Evolutionary conservation across 2,797 vertebrate species (phyloP), one percentile per base, ranked within the genome.

Genomic region (Enteromius viviparus): DNA sequence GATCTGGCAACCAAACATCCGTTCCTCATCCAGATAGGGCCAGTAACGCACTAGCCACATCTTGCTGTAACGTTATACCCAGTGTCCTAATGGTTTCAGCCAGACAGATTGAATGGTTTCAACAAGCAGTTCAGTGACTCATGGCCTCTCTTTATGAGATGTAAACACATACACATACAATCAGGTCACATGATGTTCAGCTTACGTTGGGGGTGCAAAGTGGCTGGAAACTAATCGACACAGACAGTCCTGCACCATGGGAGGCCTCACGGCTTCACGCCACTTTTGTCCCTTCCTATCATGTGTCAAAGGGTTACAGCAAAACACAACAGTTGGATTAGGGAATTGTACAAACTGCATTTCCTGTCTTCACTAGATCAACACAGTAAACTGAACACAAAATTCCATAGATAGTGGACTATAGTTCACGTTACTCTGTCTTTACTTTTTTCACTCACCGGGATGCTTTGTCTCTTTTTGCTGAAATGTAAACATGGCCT

Each of bases 401-500:
- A 34, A 37, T 34, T 75, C 5, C 26, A 40, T 34, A 69, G 23
- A 60, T 51, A 47, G 37, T 9, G 15, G 45, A 32, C 51, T 75
- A 19, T 17, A 45, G 49, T 81, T 62, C 53, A 62, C 21, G 7
- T 12, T 60, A 26, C 15, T 34, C 3, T 34, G n/a, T 69, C 64
- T 69, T 40, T 21, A 69, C 19, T 37, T 34, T 47, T 74, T 14
- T 72, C 21, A 72, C 21, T 74, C 17, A 26, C 7, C 2, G 1
- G 23, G 70, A 66, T 82, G 88, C 89, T 91, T 90, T 84, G 8
- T 87, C 40, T 42, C 37, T 53, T 68, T 82, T 69, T 19, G 6
- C 62, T 75, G 75, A 87, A 60, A 78, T 89, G 87, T 86, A 88
- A 86, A 84, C 26, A 71, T 92, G 90, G 90, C 89, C 88, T 91